Conservation (phyloP, 2,888 invertebrate species). For the Ectobius pallidus region DNA sequence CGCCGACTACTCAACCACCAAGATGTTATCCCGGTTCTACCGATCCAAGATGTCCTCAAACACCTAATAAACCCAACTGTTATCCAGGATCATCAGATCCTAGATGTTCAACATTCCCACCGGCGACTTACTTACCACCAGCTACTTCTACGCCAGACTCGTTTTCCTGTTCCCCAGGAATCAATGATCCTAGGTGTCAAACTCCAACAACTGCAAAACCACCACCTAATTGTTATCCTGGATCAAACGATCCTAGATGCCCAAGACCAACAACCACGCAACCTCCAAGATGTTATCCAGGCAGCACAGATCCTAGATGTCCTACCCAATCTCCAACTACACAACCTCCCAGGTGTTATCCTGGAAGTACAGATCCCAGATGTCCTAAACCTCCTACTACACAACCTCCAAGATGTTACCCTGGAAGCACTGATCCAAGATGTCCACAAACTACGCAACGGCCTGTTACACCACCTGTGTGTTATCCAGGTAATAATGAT, state of each 20-base stretch:
- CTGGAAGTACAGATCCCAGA: constrained; percentile 46
- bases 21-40: constrained; percentile 40
- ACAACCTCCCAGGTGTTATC: constrained; percentile 47
- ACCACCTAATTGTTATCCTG: constrained; percentile 48
- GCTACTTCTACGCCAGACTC: constrained; percentile 37
- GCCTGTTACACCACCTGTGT: background rate
- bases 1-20: background rate
- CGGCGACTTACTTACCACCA: constrained; percentile 2
- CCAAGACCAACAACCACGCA: constrained; percentile 46
- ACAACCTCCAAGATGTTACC: constrained; percentile 28
- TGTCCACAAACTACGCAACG: constrained; percentile 32
- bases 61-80: constrained; percentile 22
- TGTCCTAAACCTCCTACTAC: constrained; percentile 36
- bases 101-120: constrained; percentile 40
- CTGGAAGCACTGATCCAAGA: constrained; percentile 27
- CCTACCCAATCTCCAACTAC: constrained; percentile 45
- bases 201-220: constrained; percentile 43
- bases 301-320: constrained; percentile 35
- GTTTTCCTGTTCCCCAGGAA: constrained; percentile 49
- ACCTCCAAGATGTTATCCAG: constrained; percentile 35
- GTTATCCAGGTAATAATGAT: background rate
- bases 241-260: constrained; percentile 50
- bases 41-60: constrained; percentile 40
- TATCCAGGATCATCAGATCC: constrained; percentile 44
- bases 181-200: constrained; percentile 51